A percentile compares a stretch with the other conserved stretches of the same genome.
Conservation (phyloP, 2,113 vertebrate genomes). For the Cisticola juncidis region DNA sequence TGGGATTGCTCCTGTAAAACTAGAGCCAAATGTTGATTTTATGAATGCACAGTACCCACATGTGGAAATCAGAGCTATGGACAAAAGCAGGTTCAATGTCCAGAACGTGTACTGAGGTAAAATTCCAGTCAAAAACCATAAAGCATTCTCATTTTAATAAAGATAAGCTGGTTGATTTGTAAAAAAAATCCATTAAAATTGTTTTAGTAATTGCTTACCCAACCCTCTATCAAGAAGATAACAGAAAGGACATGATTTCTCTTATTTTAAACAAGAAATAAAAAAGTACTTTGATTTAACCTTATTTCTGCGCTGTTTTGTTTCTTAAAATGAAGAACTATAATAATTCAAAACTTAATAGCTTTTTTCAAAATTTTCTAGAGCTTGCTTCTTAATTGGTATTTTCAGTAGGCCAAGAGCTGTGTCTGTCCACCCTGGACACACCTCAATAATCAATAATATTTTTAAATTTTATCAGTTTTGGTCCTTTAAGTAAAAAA, state of each 20-base stretch:
- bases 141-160: not conserved
- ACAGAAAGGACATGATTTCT: not conserved
- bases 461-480: not conserved
- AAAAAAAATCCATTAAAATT: not conserved
- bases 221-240: not conserved
- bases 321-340: not conserved
- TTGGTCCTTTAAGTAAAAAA: not conserved
- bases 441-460: not conserved
- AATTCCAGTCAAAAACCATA: not conserved
- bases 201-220: not conserved
- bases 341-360: not conserved
- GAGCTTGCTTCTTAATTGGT: not conserved
- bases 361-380: not conserved
- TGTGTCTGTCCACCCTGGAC: not conserved
- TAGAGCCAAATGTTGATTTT: not conserved
- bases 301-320: not conserved
- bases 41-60: not conserved
- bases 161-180: not conserved
- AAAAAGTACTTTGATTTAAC: not conserved
- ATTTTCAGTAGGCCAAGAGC: not conserved
- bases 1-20: not conserved
- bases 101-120: not conserved
- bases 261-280: not conserved
- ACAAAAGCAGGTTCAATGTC: not conserved
- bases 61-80: not conserved